Percentiles rank a stretch among this genome's conserved stretches.
Evolutionary conservation across 2,113 vertebrate species (phyloP).

Genomic region (Percopsis transmontana): DNA sequence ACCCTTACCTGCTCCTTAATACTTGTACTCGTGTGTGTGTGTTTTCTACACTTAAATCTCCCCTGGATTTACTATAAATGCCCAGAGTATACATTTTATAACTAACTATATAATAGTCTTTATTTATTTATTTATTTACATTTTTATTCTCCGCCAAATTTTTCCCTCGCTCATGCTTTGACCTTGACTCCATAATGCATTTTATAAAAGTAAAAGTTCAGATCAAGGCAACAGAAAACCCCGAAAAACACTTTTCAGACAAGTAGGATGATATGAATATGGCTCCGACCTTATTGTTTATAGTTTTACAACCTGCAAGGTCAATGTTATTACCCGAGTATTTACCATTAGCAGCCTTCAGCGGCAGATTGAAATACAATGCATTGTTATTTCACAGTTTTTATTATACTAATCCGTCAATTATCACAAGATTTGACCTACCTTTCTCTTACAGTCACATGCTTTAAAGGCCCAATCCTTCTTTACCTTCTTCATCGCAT

Average conservation of each 20-base stretch:
- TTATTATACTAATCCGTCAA: conserved; percentile 38
- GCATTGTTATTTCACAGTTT: conserved; percentile 21
- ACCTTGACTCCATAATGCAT: conserved; percentile 22
- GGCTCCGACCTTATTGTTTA: not conserved
- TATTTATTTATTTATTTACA: not conserved
- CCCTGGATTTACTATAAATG: too few species aligned
- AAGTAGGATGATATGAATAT: not conserved
- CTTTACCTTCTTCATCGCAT: not conserved
- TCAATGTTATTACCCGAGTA: conserved; percentile 18
- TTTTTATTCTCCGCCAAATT: not conserved
- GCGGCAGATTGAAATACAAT: conserved; percentile 15
- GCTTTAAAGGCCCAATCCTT: not conserved
- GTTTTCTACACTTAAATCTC: too few species aligned
- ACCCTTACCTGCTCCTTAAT: too few species aligned
- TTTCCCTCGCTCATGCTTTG: not conserved
- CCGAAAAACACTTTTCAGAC: not conserved
- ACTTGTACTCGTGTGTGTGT: too few species aligned
- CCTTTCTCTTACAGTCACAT: not conserved
- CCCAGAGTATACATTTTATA: too few species aligned
- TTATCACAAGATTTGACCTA: conserved; percentile 27
- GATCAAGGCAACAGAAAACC: conserved; percentile 7
- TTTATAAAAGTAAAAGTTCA: too few species aligned
- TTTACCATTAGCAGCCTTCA: conserved; percentile 39
- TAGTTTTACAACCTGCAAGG: conserved; percentile 28
- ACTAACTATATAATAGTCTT: too few species aligned